phyloP scores from a whole-genome alignment of 2,888 invertebrate genomes.

The Chironomus tentans region DNA sequence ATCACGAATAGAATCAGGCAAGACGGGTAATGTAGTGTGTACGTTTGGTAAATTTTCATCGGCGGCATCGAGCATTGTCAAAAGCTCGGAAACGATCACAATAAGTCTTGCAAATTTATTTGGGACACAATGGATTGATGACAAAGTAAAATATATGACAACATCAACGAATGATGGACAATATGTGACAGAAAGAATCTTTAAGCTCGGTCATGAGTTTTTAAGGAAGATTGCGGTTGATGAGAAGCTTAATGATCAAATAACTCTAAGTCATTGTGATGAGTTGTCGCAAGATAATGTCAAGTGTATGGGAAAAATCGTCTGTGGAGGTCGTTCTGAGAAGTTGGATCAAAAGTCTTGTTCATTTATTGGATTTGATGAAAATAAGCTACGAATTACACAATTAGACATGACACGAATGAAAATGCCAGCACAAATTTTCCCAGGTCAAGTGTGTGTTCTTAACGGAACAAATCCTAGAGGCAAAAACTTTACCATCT shows the following conservation, averaged over 20 bases:
- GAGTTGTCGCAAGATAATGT: conserved; percentile 37
- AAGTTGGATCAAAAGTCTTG: conserved; percentile 62
- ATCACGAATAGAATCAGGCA: conserved; percentile 37
- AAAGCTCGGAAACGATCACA: conserved; percentile 43
- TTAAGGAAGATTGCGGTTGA: conserved; percentile 29
- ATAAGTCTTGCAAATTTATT: conserved; percentile 2
- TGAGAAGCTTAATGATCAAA: conserved; percentile 30
- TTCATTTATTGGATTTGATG: conserved; percentile 55
- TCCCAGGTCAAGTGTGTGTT: conserved; percentile 48
- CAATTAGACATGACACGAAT: conserved; percentile 45
- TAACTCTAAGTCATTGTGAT: conserved; percentile 29
- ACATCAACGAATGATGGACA: conserved; percentile 37
- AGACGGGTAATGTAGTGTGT: conserved; percentile 54
- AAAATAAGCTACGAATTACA: conserved; percentile 46
- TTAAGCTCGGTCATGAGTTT: conserved; percentile 36
- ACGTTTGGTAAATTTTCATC: conserved; percentile 46
- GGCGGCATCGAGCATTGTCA: conserved; percentile 34
- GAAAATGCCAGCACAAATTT: conserved; percentile 37
- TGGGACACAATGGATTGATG: conserved; percentile 34
- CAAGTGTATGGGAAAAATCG: conserved; percentile 35
- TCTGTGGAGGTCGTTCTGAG: conserved; percentile 60
- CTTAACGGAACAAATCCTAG: conserved; percentile 63
- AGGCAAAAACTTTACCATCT: conserved; percentile 57
- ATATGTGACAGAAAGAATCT: conserved; percentile 37
- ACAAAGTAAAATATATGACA: conserved; percentile 46